phyloP scores from a whole-genome alignment of 2,113 vertebrate species.

The Prunella fulvescens region DNA sequence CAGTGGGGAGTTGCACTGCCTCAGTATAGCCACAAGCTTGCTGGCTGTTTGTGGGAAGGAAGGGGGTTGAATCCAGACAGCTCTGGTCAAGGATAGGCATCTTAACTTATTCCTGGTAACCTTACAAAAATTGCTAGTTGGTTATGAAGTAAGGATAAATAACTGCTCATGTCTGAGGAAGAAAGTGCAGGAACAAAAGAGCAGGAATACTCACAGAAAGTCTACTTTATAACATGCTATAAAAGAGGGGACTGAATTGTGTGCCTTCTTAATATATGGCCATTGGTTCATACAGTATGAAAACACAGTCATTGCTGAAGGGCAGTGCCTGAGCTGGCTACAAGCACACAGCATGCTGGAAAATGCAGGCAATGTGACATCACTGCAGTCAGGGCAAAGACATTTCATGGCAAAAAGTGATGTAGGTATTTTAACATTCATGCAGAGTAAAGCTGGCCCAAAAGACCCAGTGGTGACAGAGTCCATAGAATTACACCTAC shows the following conservation, averaged over 20 bases:
- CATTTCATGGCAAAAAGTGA: neutral
- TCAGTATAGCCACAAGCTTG: neutral
- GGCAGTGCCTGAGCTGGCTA: neutral
- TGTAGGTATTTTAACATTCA: neutral
- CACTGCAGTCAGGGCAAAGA: neutral
- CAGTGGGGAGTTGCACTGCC: neutral
- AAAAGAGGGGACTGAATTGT: neutral
- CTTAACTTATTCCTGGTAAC: neutral
- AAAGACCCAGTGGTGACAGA: neutral
- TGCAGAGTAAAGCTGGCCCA: neutral
- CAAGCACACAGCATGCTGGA: neutral
- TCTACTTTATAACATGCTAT: neutral
- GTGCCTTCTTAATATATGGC: neutral
- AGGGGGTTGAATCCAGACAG: neutral
- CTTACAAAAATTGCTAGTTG: neutral
- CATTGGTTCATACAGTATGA: fast-evolving
- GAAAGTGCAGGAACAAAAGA: neutral
- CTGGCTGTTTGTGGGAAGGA: neutral
- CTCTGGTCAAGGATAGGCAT: neutral
- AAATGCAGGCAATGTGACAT: neutral
- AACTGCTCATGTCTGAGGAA: neutral
- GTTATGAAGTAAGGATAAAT: neutral
- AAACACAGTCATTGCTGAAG: neutral
- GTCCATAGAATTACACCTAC: neutral
- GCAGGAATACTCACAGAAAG: neutral